Percentiles rank a stretch among this genome's conserved stretches.
phyloP scores from a whole-genome alignment of 2,113 vertebrate genomes.

The Hydrochoerus hydrochaeris region DNA sequence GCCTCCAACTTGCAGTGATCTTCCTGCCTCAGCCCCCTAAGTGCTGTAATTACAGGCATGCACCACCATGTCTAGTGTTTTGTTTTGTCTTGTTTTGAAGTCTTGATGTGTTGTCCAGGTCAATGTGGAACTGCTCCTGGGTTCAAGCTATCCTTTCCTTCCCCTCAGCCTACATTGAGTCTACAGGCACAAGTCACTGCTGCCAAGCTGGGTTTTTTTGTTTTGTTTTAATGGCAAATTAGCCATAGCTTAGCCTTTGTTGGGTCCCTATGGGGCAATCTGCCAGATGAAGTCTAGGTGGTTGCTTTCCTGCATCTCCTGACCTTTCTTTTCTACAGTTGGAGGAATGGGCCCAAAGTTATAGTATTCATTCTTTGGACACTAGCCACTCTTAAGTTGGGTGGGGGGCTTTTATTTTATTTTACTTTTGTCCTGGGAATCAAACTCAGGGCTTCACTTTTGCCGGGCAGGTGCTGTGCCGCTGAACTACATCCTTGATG shows the following conservation, averaged over 20 bases:
- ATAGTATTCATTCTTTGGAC: conserved; percentile 2
- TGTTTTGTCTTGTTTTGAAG: background rate
- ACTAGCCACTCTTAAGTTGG: background rate
- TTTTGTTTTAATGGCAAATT: background rate
- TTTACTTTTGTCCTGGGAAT: no score
- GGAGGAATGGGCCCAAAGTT: background rate
- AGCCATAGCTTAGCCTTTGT: conserved; percentile 2
- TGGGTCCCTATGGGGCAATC: background rate
- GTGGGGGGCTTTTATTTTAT: no score
- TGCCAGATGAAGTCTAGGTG: conserved; percentile 7
- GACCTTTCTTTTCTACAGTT: background rate
- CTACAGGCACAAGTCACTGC: background rate
- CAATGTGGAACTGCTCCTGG: background rate
- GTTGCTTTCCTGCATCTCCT: background rate
- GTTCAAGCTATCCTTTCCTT: background rate
- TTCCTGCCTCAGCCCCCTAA: background rate
- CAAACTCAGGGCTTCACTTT: no score
- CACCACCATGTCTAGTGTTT: background rate
- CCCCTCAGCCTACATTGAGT: background rate
- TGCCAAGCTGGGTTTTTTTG: background rate
- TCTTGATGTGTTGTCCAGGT: background rate
- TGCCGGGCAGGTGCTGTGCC: no score
- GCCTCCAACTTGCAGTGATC: background rate
- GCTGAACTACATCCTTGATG: no score
- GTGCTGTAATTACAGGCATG: background rate